Percentiles rank a stretch among this genome's conserved stretches.
Conservation (phyloP, 2,888 invertebrate genomes). For the Diogma glabrata region DNA sequence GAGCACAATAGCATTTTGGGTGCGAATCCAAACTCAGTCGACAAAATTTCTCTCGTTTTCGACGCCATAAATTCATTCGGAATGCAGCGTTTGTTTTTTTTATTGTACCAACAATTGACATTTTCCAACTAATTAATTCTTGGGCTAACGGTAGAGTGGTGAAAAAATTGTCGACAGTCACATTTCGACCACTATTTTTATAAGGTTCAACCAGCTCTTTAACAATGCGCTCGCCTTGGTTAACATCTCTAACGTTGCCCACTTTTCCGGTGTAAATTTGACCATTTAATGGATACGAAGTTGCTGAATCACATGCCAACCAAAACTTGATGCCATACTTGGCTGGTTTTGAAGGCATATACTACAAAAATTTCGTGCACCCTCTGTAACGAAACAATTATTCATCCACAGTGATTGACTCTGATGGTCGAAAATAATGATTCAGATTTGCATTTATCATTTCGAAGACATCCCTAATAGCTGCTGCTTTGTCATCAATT, state of each 20-base stretch:
- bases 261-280: slow-evolving; percentile 22
- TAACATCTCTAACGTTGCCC: slow-evolving; percentile 19
- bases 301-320: slow-evolving; percentile 23
- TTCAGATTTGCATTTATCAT: neutral
- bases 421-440: too few relatives aligned
- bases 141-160: slow-evolving; percentile 2
- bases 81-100: slow-evolving; percentile 1
- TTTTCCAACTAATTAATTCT: neutral
- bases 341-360: neutral
- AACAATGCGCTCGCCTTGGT: slow-evolving; percentile 23
- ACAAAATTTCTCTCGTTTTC: neutral
- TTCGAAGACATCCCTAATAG: neutral
- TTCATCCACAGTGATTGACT: neutral
- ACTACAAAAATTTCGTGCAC: slow-evolving; percentile 1
- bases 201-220: slow-evolving; percentile 17
- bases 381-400: neutral
- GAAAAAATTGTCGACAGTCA: slow-evolving; percentile 6
- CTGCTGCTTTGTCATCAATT: neutral
- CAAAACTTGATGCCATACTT: slow-evolving; percentile 23
- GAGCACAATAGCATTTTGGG: neutral
- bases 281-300: slow-evolving; percentile 20
- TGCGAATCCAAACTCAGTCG: too few relatives aligned
- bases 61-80: neutral
- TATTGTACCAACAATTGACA: slow-evolving; percentile 5
- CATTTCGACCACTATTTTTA: neutral